phyloP scores from a whole-genome alignment of 2,113 vertebrate species.

The Oxygymnocypris stewartii region DNA sequence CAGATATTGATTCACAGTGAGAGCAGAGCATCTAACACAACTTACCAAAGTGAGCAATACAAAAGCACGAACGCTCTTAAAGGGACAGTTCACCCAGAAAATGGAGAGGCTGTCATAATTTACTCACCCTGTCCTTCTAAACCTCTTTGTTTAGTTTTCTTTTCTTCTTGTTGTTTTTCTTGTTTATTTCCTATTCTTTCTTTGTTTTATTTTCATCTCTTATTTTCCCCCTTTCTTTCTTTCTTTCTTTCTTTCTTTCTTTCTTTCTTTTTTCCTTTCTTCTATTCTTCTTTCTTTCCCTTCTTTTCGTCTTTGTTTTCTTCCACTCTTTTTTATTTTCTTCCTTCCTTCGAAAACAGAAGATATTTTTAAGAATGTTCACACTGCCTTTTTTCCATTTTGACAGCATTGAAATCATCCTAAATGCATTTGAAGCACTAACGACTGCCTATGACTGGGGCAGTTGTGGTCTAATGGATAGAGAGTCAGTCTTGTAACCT shows the following conservation, averaged over 20 bases:
- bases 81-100: background rate
- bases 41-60: background rate
- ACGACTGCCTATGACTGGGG: no score
- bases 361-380: background rate
- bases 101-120: background rate
- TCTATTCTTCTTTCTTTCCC: no score
- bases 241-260: background rate
- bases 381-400: background rate
- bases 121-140: background rate
- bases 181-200: no score
- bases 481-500: no score
- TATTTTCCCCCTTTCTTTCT: no score
- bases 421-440: background rate
- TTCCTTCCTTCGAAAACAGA: background rate
- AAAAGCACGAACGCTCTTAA: background rate
- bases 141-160: background rate
- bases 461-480: no score
- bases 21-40: constrained; percentile 35
- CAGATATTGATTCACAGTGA: constrained; percentile 47
- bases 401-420: background rate
- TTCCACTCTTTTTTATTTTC: no score
- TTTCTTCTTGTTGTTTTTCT: background rate
- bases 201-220: no score
- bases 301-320: no score
- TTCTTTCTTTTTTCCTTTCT: no score